Base-by-base conservation (phyloP, 2,888 invertebrate species). In the Artemia sinica region DNA sequence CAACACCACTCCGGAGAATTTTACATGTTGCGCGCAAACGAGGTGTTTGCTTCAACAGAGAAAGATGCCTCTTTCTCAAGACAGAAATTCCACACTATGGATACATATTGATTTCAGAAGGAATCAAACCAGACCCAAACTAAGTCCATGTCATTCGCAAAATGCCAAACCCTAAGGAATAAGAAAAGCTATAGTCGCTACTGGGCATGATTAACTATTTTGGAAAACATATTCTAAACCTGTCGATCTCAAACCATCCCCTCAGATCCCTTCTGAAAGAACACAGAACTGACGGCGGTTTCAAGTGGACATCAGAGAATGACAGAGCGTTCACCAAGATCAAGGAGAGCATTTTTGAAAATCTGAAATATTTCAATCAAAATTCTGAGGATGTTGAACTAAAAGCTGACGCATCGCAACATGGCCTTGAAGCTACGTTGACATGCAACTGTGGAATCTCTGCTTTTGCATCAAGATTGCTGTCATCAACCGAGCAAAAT, bases 181-280 rank as follows among this genome's bases (percentile, higher is more conserved):
- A 63, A 0, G 51, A 66, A 7, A 52, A 51, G n/a, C 51, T 69
- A n/a, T 28, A 67, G 3, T 69, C 69, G 10, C 67, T 69, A 49
- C 51, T 69, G 67, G 69, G 69, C 41, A 41, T 69, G 8, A 65
- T 67, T 7, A 67, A 69, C 14, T 67, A 66, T 48, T 14, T 69
- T 8, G 51, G 67, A 6, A 67, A 14, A 8, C 67, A 67, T 49
- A 67, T 51, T 3, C 18, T 2, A 9, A 48, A 66, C n/a, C n/a
- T 10, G 6, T 41, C 13, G n/a, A 52, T 28, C n/a, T 48, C 66
- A n/a, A 48, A 49, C 14, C 14, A 13, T 49, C 69, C 69, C 10
- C 28, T 69, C 13, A 66, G 65, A 41, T 52, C 66, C 6, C 69
- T 69, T 11, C 66, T 66, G 49, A 67, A 28, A 28, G 4, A 28